These are phyloP conservation scores for Stichopus chloronotus DNA, from an alignment of 35 echinoderm and acorn worm species.

Conservation along the genomic window DNA sequence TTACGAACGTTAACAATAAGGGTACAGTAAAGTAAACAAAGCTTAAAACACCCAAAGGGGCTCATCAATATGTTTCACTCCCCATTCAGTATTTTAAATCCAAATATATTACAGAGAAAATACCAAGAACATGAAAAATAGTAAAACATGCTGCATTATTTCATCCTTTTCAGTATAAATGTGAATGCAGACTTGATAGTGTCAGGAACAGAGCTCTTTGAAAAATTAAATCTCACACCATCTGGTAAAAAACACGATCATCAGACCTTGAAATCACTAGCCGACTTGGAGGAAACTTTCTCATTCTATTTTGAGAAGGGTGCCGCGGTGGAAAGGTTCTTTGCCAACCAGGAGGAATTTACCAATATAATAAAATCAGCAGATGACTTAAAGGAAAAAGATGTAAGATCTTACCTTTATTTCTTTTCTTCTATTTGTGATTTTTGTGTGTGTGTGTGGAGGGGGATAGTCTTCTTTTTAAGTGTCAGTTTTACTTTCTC, in stretches of 20 bases:
- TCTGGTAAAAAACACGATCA: slow-evolving; percentile 62
- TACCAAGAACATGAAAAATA: too few relatives aligned
- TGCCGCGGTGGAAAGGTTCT: slow-evolving; percentile 84
- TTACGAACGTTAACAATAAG: neutral
- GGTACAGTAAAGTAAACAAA: neutral
- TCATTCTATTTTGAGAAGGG: slow-evolving; percentile 76
- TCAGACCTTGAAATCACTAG: slow-evolving; percentile 57
- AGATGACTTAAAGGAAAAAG: slow-evolving; percentile 74
- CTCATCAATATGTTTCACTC: neutral
- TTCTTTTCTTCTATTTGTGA: too few relatives aligned
- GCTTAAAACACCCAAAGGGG: neutral
- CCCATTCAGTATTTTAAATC: too few relatives aligned
- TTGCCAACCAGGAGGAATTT: slow-evolving; percentile 56
- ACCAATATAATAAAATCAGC: slow-evolving; percentile 66
- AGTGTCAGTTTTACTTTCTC: too few relatives aligned
- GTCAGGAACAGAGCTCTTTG: slow-evolving; percentile 78
- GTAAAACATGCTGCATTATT: neutral
- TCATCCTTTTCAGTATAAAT: slow-evolving; percentile 60
- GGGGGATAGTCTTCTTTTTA: too few relatives aligned
- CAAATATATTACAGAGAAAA: too few relatives aligned
- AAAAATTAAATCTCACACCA: slow-evolving; percentile 53
- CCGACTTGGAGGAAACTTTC: slow-evolving; percentile 81
- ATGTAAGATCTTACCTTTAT: slow-evolving; percentile 45
- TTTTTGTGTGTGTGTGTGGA: too few relatives aligned
- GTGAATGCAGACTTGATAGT: slow-evolving; percentile 96